Evolutionary conservation across 2,113 vertebrate species (phyloP).

Genomic region (Otolemur garnettii): DNA sequence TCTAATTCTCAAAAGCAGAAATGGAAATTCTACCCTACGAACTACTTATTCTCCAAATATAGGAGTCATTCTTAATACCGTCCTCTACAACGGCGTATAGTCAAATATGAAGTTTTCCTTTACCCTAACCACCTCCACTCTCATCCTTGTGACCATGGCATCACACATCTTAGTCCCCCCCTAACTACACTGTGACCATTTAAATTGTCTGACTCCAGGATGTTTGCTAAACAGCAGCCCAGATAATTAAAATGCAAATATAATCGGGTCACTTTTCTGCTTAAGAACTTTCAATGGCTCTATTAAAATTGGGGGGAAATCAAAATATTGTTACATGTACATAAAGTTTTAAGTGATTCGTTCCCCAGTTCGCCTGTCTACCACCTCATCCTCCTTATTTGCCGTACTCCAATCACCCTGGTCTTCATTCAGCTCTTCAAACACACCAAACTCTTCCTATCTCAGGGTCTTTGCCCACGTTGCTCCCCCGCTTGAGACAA

Average conservation of each 20-base stretch:
- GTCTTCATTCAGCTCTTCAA: conserved; percentile 1
- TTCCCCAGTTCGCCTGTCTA: background rate
- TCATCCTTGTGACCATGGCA: background rate
- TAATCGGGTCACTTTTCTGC: background rate
- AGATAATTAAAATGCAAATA: background rate
- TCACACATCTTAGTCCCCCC: background rate
- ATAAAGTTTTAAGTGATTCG: background rate
- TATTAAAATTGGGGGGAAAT: background rate
- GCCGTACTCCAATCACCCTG: background rate
- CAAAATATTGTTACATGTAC: background rate
- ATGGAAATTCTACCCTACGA: background rate
- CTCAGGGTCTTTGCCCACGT: background rate
- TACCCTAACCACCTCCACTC: background rate
- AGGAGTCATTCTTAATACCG: background rate
- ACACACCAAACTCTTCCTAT: background rate
- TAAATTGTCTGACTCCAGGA: background rate
- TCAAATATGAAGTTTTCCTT: background rate
- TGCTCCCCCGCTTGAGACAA: background rate
- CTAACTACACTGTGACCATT: background rate
- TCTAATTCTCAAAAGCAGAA: conserved; percentile 22
- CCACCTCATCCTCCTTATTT: background rate
- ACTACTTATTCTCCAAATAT: background rate
- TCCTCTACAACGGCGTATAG: background rate
- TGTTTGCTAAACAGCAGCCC: background rate
- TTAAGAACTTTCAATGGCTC: background rate